Evolutionary conservation across 1,140 invertebrate genomes (phyloP).

Genomic region (Charaxes varanes): DNA sequence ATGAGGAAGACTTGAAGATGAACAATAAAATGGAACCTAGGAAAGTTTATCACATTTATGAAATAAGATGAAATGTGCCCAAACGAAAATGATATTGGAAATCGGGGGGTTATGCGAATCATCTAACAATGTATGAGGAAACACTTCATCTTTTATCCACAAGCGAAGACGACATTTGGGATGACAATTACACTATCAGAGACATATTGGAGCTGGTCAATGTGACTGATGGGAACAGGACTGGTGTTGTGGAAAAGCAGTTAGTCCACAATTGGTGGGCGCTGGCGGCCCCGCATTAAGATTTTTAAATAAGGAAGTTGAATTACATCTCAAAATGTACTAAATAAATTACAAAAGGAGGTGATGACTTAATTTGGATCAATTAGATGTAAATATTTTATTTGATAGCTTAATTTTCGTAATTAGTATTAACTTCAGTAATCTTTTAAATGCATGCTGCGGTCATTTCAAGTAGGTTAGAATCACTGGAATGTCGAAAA

Average conservation of each 20-base stretch:
- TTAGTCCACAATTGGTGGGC: slow-evolving; percentile 77
- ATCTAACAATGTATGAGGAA: slow-evolving; percentile 53
- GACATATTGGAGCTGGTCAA: slow-evolving; percentile 21
- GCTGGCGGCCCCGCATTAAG: no score
- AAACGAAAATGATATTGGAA: slow-evolving; percentile 44
- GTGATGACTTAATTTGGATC: no score
- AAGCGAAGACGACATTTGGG: slow-evolving; percentile 22
- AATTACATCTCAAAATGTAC: no score
- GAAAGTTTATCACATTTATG: slow-evolving; percentile 50
- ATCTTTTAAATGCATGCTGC: no score
- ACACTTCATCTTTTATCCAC: slow-evolving; percentile 24
- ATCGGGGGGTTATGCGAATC: slow-evolving; percentile 19
- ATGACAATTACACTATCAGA: slow-evolving; percentile 26
- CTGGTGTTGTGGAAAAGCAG: slow-evolving; percentile 18
- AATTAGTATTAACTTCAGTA: no score
- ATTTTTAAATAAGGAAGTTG: no score
- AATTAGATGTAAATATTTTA: no score
- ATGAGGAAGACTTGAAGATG: slow-evolving; percentile 20
- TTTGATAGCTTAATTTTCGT: no score
- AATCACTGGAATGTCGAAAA: no score
- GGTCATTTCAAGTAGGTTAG: no score
- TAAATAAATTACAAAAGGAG: no score
- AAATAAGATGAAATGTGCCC: slow-evolving; percentile 56
- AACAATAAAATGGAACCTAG: slow-evolving; percentile 38
- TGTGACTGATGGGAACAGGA: slow-evolving; percentile 24